Conservation (phyloP, 92 coral and sea anemone species). For the Nematostella vectensis region DNA sequence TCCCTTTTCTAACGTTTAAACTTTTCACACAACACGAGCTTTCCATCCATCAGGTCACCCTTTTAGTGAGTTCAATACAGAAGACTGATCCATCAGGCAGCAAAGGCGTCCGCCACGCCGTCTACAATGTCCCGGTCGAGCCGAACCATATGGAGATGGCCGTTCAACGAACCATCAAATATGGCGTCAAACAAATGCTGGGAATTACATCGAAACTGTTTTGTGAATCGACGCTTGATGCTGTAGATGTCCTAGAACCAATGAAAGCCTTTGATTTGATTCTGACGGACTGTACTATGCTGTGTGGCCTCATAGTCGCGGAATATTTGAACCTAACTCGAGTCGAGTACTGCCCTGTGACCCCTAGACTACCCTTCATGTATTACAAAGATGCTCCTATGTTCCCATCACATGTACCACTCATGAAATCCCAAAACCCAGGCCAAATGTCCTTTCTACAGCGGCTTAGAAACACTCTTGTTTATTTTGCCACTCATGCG, state of each 20-base stretch:
- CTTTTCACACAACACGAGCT: too few species aligned
- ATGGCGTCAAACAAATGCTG: neutral
- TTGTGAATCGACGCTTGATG: neutral
- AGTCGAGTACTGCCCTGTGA: slow-evolving; percentile 13
- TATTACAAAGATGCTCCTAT: slow-evolving; percentile 2
- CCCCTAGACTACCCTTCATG: slow-evolving; percentile 6
- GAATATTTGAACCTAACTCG: slow-evolving; percentile 20
- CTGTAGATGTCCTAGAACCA: slow-evolving; percentile 29
- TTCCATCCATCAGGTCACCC: slow-evolving; percentile 29
- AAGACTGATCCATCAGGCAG: slow-evolving; percentile 18
- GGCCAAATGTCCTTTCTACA: slow-evolving; percentile 42
- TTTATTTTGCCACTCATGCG: too few species aligned
- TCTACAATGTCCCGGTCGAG: slow-evolving; percentile 28
- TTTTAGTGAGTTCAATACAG: slow-evolving; percentile 32
- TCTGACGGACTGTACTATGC: slow-evolving; percentile 13
- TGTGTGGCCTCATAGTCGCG: slow-evolving; percentile 22
- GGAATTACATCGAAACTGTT: neutral
- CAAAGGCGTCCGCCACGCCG: slow-evolving; percentile 24
- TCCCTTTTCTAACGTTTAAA: too few species aligned
- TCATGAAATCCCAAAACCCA: slow-evolving; percentile 11
- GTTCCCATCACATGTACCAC: slow-evolving; percentile 38
- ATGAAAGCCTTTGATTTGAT: slow-evolving; percentile 34
- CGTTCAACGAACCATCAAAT: neutral
- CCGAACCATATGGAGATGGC: slow-evolving; percentile 9
- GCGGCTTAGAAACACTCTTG: slow-evolving; percentile 24